Percentiles rank a stretch among this genome's conserved stretches.
Conservation (phyloP, 1,140 invertebrate species). For the Teleogryllus occipitalis region DNA sequence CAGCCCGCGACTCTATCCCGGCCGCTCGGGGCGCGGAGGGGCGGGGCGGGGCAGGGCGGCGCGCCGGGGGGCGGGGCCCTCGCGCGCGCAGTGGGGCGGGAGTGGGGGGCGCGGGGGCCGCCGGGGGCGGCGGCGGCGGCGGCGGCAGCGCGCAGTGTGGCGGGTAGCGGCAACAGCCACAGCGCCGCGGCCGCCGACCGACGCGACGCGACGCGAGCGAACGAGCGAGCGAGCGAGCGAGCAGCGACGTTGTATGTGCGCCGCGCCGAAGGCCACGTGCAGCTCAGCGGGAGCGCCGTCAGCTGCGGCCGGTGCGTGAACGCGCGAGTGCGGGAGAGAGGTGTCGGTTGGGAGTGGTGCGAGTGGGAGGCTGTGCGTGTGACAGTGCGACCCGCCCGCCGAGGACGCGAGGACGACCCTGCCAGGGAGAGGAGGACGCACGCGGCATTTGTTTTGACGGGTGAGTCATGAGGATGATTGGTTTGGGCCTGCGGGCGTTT, state of each 20-base stretch:
- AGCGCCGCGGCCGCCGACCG: neutral
- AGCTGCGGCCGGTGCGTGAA: neutral
- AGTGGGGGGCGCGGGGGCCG: neutral
- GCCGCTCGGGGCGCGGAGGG: too few species aligned
- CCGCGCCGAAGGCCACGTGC: neutral
- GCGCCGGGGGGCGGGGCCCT: too few species aligned
- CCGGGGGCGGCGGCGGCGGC: too few species aligned
- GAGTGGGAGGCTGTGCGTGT: neutral
- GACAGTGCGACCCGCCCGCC: neutral
- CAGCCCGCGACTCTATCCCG: neutral
- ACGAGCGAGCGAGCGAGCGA: too few species aligned
- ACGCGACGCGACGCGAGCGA: neutral
- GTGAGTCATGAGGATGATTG: too few species aligned
- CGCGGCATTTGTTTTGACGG: too few species aligned
- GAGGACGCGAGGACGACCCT: too few species aligned
- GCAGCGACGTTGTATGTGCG: neutral
- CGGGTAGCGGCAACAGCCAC: neutral
- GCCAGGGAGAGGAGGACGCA: too few species aligned
- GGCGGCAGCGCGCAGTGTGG: neutral
- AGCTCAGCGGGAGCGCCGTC: too few species aligned
- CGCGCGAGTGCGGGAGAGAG: neutral
- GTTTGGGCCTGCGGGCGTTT: too few species aligned
- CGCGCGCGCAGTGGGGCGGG: neutral
- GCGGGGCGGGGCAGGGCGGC: neutral
- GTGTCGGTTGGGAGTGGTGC: neutral